Base-by-base conservation (phyloP, 2,888 invertebrate genomes). In the Philonicus albiceps region DNA sequence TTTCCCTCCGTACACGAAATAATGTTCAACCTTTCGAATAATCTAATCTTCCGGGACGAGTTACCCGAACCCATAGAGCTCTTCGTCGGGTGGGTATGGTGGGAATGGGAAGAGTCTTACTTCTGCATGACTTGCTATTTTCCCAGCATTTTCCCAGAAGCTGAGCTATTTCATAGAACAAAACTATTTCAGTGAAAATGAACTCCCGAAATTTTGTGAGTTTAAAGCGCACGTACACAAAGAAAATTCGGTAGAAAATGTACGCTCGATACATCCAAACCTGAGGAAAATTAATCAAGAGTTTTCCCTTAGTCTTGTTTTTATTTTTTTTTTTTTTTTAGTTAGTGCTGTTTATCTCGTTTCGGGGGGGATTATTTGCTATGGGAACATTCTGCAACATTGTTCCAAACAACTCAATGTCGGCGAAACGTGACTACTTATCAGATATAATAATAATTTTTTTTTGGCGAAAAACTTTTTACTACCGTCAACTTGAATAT, bases 401-500 rank as follows among this genome's bases (percentile, higher is more conserved):
- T 83, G 81, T 83, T 31, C 55, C 34, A 53, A 34, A 27, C 53
- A 64, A 34, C 81, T 30, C 11, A 19, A 83, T 30, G 81, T 3
- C 13, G 13, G 64, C 30, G 31, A 83, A n/a, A 83, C 81, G 64
- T 83, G 81, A 80, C 80, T 80, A n/a, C n/a, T n/a, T n/a, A 53
- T 80, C 80, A 80, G 80, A 64, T 64, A 64, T 64, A 43, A n/a
- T n/a, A 1, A 43, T 43, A 43, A 13, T 16, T 43, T 16, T 55
- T 55, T 80, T 80, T 80, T 27, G n/a, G 64, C 5, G 55, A 34
- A 83, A 49, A 83, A 55, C 34, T 83, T 83, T 83, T 83, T 83
- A 83, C 55, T 83, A 13, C 13, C 64, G 64, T 34, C 64, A 83
- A 83, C 64, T 80, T 16, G 43, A 80, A 80, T 80, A 80, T 53